Conservation (phyloP, 2,888 invertebrate genomes). For the Ephialtes manifestator region DNA sequence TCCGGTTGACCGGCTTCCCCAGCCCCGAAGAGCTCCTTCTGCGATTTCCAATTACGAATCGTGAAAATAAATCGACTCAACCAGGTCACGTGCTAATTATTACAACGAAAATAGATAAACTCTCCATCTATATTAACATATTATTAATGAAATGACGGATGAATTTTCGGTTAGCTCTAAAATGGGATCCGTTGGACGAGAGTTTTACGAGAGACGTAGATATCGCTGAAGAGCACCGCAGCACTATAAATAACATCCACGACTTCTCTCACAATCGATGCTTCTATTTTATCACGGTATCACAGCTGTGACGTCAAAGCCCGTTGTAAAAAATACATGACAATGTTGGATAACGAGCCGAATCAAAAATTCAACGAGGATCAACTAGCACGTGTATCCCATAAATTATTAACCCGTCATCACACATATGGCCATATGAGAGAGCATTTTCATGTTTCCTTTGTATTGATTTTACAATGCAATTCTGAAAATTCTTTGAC, state of each 20-base stretch:
- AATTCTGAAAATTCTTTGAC: neutral
- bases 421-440: neutral
- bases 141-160: neutral
- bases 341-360: neutral
- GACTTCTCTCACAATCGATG: conserved; percentile 57
- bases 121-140: neutral
- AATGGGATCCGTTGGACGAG: too few relatives aligned
- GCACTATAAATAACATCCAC: conserved; percentile 55
- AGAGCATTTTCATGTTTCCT: neutral
- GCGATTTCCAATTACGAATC: conserved; percentile 81
- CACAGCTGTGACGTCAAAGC: conserved; percentile 45
- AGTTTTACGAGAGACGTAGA: neutral
- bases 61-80: neutral
- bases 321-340: conserved; percentile 32
- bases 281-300: conserved; percentile 47
- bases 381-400: neutral
- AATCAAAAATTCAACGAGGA: conserved; percentile 50
- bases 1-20: conserved; percentile 86
- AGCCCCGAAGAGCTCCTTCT: conserved; percentile 93
- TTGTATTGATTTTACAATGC: neutral
- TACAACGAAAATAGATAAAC: neutral
- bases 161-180: neutral
- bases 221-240: conserved; percentile 37
- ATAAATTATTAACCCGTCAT: neutral
- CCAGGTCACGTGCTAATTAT: neutral